These are phyloP conservation scores for Venturia canescens DNA, from an alignment of 1,140 invertebrate genomes.

Conservation along the genomic window DNA sequence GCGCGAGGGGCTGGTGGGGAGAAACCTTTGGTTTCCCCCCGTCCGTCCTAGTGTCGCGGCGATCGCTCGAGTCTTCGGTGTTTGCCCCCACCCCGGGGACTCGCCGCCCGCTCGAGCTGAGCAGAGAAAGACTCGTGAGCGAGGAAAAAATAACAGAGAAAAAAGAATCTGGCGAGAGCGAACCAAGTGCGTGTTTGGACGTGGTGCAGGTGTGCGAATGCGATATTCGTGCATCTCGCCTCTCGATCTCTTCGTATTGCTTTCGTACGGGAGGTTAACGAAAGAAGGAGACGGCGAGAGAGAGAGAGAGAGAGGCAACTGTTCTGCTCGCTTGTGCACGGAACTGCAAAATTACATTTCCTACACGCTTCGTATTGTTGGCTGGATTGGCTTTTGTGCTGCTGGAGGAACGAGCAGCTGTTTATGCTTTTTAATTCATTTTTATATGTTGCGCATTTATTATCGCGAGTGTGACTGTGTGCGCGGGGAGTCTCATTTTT, in stretches of 20 bases:
- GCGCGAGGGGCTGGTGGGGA: background rate
- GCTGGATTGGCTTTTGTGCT: slow-evolving; percentile 14
- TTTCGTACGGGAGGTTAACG: background rate
- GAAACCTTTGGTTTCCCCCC: background rate
- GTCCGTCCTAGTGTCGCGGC: background rate
- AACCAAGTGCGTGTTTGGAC: slow-evolving; percentile 21
- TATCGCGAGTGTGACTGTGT: slow-evolving; percentile 2
- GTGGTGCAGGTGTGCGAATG: slow-evolving; percentile 11
- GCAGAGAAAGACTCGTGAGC: slow-evolving; percentile 15
- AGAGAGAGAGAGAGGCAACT: background rate
- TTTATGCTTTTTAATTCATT: background rate
- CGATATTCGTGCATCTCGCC: background rate
- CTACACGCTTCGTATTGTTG: background rate
- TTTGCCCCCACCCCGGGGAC: background rate
- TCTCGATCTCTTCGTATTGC: background rate
- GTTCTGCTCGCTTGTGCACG: slow-evolving; percentile 1
- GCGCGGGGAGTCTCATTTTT: too few species aligned
- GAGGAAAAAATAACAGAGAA: background rate
- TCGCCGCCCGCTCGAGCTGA: background rate
- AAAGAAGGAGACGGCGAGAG: background rate
- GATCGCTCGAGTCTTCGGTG: too few species aligned
- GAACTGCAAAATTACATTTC: slow-evolving; percentile 10
- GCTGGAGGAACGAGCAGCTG: background rate
- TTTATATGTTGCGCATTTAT: background rate
- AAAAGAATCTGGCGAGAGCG: slow-evolving; percentile 1